Evolutionary conservation across 2,113 vertebrate genomes (phyloP), one percentile per base, ranked within the genome.

Genomic region (Amphiprion ocellaris): DNA sequence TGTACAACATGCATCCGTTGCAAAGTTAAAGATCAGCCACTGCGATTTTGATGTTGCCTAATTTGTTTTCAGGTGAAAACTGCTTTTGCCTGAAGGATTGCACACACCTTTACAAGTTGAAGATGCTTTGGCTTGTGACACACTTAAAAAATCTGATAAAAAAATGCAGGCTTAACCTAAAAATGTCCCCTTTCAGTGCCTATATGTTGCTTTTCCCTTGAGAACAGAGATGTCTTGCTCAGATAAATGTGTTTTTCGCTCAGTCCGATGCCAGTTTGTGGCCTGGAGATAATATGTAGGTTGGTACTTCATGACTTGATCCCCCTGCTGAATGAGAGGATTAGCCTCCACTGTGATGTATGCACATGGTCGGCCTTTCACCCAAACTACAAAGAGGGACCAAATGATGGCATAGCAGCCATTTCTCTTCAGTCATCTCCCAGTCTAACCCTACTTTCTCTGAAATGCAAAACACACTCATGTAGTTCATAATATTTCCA

Each of bases 301-400:
- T 69, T 84, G 72, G 84, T 87, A 84, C 83, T 79, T 89, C 88
- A 85, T 86, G 50, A 83, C 69, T 56, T 89, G 84, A 90, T 90
- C 89, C 90, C 67, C 26, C 0, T 4, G 17, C 58, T 91, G 92
- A 91, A 91, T 87, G 87, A 82, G 47, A 87, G 90, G 89, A 90
- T 92, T 91, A 90, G 74, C 58, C 62, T 74, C 56, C 68, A 19
- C 75, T 81, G 60, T 87, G 88, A 91, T 87, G 79, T 77, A 79
- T 78, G 80, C 76, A 62, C 77, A 76, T 46, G 59, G 50, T 80
- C 77, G 82, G 75, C 69, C 84, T 81, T 87, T 89, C 81, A 92
- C 78, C 77, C 62, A 24, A 66, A 60, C 70, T 65, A 92, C 86
- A 90, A 83, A 89, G 78, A 77, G 21, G n/a, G 74, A 61, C 65